These are phyloP conservation scores for Hoplodrina ambigua DNA, from an alignment of 2,888 invertebrate genomes.

Conservation along the genomic window DNA sequence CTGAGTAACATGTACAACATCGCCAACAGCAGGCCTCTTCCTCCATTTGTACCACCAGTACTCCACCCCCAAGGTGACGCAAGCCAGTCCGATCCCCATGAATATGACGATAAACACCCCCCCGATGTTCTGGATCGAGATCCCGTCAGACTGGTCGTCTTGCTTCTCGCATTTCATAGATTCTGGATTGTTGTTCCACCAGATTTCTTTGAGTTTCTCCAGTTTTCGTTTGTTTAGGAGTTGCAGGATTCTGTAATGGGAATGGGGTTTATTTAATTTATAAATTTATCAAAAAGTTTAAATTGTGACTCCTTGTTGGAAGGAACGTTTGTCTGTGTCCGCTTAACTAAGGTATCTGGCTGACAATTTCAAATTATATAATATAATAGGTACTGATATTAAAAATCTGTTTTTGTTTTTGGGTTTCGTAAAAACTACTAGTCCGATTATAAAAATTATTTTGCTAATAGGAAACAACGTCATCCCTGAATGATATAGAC, in stretches of 20 bases:
- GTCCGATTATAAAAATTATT: too few relatives aligned
- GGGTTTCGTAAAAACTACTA: too few relatives aligned
- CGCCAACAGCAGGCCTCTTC: slow-evolving; percentile 91
- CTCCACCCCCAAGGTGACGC: slow-evolving; percentile 97
- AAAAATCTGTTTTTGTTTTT: too few relatives aligned
- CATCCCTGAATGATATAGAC: too few relatives aligned
- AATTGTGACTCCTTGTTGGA: too few relatives aligned
- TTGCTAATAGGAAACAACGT: too few relatives aligned
- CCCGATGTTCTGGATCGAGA: slow-evolving; percentile 99
- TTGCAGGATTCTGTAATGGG: slow-evolving; percentile 94
- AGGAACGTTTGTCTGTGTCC: too few relatives aligned
- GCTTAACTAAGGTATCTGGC: too few relatives aligned
- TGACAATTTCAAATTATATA: too few relatives aligned
- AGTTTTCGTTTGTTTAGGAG: slow-evolving; percentile 97
- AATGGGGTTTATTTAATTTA: not conserved
- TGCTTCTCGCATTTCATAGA: slow-evolving; percentile 95
- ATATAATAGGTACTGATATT: too few relatives aligned
- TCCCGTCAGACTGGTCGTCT: slow-evolving; percentile 98
- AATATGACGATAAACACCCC: slow-evolving; percentile 99
- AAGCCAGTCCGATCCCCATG: slow-evolving; percentile 97
- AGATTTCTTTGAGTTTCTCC: slow-evolving; percentile 98
- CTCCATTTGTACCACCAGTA: slow-evolving; percentile 98
- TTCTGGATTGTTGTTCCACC: slow-evolving; percentile 98
- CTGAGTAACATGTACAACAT: slow-evolving; percentile 92
- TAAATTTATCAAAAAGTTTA: too few relatives aligned